Evolutionary conservation across 2,888 invertebrate genomes (phyloP).

Genomic region (Trissonchulus sp.): DNA sequence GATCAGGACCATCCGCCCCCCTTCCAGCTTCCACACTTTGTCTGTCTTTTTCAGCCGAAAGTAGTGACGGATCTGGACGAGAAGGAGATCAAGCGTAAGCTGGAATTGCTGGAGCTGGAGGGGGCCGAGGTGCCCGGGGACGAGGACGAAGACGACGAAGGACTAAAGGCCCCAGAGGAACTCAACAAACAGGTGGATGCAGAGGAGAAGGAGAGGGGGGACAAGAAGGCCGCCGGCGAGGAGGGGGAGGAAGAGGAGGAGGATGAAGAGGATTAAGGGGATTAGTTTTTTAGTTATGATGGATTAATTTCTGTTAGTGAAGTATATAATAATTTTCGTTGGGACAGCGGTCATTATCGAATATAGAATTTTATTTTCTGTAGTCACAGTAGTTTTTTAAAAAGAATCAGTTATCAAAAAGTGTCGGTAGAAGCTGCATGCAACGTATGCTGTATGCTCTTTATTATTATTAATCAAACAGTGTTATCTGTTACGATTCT

Average conservation of each 20-base stretch:
- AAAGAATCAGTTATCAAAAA: too few species aligned
- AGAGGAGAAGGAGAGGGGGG: slow-evolving; percentile 64
- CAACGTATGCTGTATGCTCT: too few species aligned
- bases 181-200: slow-evolving; percentile 31
- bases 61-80: slow-evolving; percentile 98
- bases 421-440: too few species aligned
- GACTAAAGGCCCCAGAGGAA: slow-evolving; percentile 31
- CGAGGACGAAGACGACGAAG: slow-evolving; percentile 42
- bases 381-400: too few species aligned
- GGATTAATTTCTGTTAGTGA: neutral
- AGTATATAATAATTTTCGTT: too few species aligned
- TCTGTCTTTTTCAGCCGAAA: slow-evolving; percentile 73
- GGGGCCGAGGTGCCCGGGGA: slow-evolving; percentile 36
- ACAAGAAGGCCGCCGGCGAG: slow-evolving; percentile 86
- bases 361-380: too few species aligned
- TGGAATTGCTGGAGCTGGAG: slow-evolving; percentile 41
- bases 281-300: neutral
- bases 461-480: too few species aligned
- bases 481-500: too few species aligned
- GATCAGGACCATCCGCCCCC: too few species aligned
- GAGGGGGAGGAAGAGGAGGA: slow-evolving; percentile 60
- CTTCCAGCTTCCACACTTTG: too few species aligned
- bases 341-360: too few species aligned
- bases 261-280: slow-evolving; percentile 47
- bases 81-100: slow-evolving; percentile 62